phyloP scores from a whole-genome alignment of 2,113 vertebrate species.

The Corythoichthys haematopterus region DNA sequence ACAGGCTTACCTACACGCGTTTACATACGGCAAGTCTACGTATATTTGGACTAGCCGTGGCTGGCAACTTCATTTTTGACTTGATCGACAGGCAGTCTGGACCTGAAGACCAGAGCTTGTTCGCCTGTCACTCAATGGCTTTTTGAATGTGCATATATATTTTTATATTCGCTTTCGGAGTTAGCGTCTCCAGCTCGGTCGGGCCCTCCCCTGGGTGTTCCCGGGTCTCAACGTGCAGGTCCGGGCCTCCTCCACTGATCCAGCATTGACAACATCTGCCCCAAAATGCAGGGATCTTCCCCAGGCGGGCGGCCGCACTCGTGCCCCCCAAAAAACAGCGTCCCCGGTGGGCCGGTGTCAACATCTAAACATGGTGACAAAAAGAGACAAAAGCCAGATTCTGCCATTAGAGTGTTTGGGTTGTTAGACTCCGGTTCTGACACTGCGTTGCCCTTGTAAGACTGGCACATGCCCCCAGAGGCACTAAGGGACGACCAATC shows the following conservation, averaged over 20 bases:
- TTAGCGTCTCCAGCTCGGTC: constrained; percentile 25
- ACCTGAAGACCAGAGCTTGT: not conserved
- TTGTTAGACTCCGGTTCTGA: constrained; percentile 29
- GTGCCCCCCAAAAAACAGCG: constrained; percentile 49
- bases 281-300: constrained; percentile 29
- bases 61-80: constrained; percentile 1
- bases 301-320: constrained; percentile 41
- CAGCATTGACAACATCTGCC: constrained; percentile 65
- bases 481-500: constrained; percentile 43
- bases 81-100: not conserved
- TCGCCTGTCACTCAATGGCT: not conserved
- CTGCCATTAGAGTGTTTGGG: constrained; percentile 43
- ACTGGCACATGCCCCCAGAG: constrained; percentile 54
- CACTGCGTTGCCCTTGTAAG: constrained; percentile 47
- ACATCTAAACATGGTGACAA: constrained; percentile 9
- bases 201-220: constrained; percentile 40
- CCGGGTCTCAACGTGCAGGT: constrained; percentile 48
- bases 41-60: not conserved
- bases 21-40: too few relatives aligned
- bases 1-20: too few relatives aligned
- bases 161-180: constrained; percentile 24
- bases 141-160: not conserved
- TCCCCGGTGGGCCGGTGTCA: constrained; percentile 51
- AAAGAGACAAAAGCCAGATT: constrained; percentile 32
- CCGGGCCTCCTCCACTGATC: constrained; percentile 60